Conservation (phyloP, 2,888 invertebrate genomes). For the Dryocosmus kuriphilus region DNA sequence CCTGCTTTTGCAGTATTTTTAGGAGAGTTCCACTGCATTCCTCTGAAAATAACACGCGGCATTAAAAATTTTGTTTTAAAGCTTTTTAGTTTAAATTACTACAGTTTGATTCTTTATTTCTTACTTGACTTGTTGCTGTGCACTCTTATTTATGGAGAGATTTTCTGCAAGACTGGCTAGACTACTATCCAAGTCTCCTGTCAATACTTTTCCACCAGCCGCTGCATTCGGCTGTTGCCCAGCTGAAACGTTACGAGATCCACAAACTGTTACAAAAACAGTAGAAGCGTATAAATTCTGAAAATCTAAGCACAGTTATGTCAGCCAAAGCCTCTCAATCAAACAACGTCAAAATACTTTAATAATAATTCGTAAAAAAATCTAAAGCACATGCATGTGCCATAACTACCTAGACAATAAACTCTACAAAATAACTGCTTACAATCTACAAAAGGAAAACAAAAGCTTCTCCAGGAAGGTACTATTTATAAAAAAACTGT, state of each 20-base stretch:
- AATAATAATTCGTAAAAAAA: background rate
- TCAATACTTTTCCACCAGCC: constrained; percentile 85
- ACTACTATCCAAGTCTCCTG: constrained; percentile 96
- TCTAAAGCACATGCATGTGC: background rate
- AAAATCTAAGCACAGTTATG: constrained; percentile 80
- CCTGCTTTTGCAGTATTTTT: constrained; percentile 91
- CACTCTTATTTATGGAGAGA: constrained; percentile 90
- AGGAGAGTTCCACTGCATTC: constrained; percentile 94
- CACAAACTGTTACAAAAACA: background rate
- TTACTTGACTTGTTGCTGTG: constrained; percentile 85
- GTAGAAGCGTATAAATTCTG: constrained; percentile 48
- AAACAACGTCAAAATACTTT: constrained; percentile 31
- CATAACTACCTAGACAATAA: background rate
- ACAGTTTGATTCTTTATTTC: constrained; percentile 65
- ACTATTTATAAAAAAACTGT: background rate
- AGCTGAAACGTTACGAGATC: constrained; percentile 68
- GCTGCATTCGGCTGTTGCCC: constrained; percentile 51
- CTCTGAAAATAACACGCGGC: constrained; percentile 79
- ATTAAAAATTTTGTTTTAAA: background rate
- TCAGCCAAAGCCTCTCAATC: constrained; percentile 61
- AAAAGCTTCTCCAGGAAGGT: background rate
- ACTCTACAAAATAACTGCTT: background rate
- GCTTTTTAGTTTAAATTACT: background rate
- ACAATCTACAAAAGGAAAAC: background rate
- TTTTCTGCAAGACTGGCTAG: constrained; percentile 96